Evolutionary conservation across 2,888 invertebrate species (phyloP).

Genomic region (Hymenopus coronatus): DNA sequence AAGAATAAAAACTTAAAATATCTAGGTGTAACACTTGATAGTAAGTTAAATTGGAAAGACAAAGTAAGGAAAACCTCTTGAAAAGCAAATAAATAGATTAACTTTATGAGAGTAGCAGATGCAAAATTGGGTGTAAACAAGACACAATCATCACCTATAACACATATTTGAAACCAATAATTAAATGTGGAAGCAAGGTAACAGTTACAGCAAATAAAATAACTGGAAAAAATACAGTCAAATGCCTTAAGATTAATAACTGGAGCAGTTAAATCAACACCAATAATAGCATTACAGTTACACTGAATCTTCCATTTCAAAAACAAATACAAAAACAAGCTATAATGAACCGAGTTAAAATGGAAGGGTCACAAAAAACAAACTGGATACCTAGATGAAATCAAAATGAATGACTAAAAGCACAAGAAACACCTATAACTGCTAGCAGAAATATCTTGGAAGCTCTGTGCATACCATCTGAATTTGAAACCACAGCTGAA

Average conservation of each 20-base stretch:
- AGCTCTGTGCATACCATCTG: not conserved
- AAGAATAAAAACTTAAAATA: not conserved
- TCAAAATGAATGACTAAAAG: not conserved
- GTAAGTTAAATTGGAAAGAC: not conserved
- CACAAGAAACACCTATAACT: not conserved
- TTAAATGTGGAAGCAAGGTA: not conserved
- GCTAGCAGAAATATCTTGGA: not conserved
- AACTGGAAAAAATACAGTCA: not conserved
- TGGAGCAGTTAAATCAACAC: too few relatives aligned
- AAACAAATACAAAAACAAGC: too few relatives aligned
- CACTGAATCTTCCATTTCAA: too few relatives aligned
- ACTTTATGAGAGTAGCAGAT: not conserved
- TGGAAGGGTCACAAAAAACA: not conserved
- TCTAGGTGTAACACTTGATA: not conserved
- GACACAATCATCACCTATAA: not conserved
- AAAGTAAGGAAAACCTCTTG: not conserved
- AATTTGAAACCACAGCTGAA: not conserved
- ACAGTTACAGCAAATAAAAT: not conserved
- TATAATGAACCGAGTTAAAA: not conserved
- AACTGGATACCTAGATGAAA: not conserved
- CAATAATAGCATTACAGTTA: too few relatives aligned
- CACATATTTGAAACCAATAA: not conserved
- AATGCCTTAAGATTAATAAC: too few relatives aligned
- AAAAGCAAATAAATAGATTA: not conserved
- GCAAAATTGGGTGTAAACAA: not conserved